Percentiles rank a stretch among this genome's conserved stretches.
Evolutionary conservation across 2,888 invertebrate genomes (phyloP).

Genomic region (Drosophila melanosoma): DNA sequence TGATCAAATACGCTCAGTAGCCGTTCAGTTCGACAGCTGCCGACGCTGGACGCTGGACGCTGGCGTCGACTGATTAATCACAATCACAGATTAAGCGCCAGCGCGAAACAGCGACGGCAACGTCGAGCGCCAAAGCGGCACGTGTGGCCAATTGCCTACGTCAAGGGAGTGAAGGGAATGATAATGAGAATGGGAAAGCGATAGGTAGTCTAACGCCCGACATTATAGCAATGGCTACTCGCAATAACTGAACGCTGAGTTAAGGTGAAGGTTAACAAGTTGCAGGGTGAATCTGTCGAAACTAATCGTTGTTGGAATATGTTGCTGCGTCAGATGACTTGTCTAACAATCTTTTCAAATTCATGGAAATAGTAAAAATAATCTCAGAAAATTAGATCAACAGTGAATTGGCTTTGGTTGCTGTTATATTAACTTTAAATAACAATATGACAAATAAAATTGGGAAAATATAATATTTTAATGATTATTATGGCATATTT

Average conservation of each 20-base stretch:
- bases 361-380: slow-evolving; percentile 30
- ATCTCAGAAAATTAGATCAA: slow-evolving; percentile 39
- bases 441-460: not conserved
- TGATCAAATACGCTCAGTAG: slow-evolving; percentile 73
- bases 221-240: slow-evolving; percentile 5
- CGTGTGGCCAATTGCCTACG: slow-evolving; percentile 38
- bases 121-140: slow-evolving; percentile 53
- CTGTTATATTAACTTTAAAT: not conserved
- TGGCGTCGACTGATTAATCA: slow-evolving; percentile 74
- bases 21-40: slow-evolving; percentile 61
- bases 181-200: not conserved
- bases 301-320: slow-evolving; percentile 12
- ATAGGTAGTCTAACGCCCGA: slow-evolving; percentile 7
- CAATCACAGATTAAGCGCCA: slow-evolving; percentile 79
- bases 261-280: slow-evolving; percentile 58
- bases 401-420: not conserved
- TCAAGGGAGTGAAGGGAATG: not conserved
- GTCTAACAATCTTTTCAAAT: slow-evolving; percentile 31
- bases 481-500: no score
- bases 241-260: slow-evolving; percentile 1
- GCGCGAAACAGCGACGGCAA: slow-evolving; percentile 41
- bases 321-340: slow-evolving; percentile 35
- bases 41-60: slow-evolving; percentile 49
- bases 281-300: slow-evolving; percentile 52
- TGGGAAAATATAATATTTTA: not conserved